Evolutionary conservation across 2,797 vertebrate species (phyloP), one percentile per base, ranked within the genome.

Genomic region (Channallabes apus): DNA sequence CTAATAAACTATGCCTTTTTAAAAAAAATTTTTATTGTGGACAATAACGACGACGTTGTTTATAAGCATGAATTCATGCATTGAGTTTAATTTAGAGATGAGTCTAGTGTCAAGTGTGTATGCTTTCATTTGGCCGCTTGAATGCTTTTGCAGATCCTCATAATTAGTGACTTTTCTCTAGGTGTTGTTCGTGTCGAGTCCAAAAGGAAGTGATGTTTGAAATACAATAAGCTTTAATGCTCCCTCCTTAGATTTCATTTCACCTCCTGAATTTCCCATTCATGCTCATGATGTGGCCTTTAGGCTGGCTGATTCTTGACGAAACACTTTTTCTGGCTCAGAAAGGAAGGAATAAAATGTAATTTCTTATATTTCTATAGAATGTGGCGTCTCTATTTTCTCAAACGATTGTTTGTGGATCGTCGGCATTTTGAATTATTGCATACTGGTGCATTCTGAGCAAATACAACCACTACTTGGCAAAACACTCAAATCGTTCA

Each of bases 191-290:
- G 15, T 4, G 59, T 0, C 1, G 14, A 15, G 77, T 41, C 62
- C 35, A 79, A 78, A 79, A 41, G 59, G 35, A 35, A 64, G 24
- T n/a, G 59, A 64, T 79, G 59, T 79, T 32, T 79, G 77, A 64
- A 79, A 79, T 46, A 46, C 59, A n/a, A 59, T 38, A 38, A 32
- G 56, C 11, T 20, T 77, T 35, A 27, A 2, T 46, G 59, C 15
- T 80, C 38, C 1, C 38, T 27, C 41, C 59, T 80, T 80, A 46
- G 59, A 46, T 80, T 80, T 80, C 15, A 20, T 80, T 46, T 80
- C 61, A 20, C 61, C 4, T 27, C 14, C n/a, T 80, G 22, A 80
- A 46, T 46, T 46, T 64, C 59, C 61, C n/a, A 29, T 64, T 65
- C 38, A 8, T 65, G 24, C 59, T 38, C 5, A 4, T 46, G 24